Conservation (phyloP, 2,888 invertebrate genomes). For the Philereme vetulata region DNA sequence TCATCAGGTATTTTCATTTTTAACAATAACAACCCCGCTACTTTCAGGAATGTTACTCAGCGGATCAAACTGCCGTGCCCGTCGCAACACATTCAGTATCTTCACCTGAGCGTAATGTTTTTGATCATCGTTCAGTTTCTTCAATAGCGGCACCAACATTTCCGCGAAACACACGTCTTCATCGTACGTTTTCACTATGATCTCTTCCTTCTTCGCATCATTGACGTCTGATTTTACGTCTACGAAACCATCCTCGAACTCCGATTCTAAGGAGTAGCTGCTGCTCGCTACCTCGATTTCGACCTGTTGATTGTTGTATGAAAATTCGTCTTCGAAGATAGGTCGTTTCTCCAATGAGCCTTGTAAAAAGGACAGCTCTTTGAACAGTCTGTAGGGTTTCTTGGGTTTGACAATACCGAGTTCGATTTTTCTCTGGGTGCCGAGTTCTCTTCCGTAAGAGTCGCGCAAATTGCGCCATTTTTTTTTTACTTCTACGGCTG, state of each 20-base stretch:
- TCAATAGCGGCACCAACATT: slow-evolving; percentile 31
- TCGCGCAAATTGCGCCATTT: slow-evolving; percentile 25
- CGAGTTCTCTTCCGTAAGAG: slow-evolving; percentile 15
- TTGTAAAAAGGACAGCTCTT: slow-evolving; percentile 16
- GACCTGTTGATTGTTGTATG: slow-evolving; percentile 1
- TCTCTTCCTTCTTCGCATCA: neutral
- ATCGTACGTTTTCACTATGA: slow-evolving; percentile 15
- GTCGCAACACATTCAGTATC: slow-evolving; percentile 19
- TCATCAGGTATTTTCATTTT: slow-evolving; percentile 5
- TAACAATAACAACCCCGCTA: slow-evolving; percentile 8
- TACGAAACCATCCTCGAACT: slow-evolving; percentile 5
- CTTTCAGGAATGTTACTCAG: slow-evolving; percentile 3
- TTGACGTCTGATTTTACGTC: neutral
- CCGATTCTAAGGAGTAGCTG: slow-evolving; percentile 17
- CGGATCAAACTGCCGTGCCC: slow-evolving; percentile 22
- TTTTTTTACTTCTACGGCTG: slow-evolving; percentile 23
- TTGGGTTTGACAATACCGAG: slow-evolving; percentile 13
- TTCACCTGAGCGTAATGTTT: slow-evolving; percentile 30
- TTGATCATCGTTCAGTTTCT: slow-evolving; percentile 31
- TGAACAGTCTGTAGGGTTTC: slow-evolving; percentile 17
- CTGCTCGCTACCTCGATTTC: slow-evolving; percentile 15
- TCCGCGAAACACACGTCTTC: slow-evolving; percentile 30
- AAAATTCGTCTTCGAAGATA: neutral
- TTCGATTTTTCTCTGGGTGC: slow-evolving; percentile 5
- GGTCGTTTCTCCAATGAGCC: slow-evolving; percentile 11